Base-by-base conservation (phyloP, 2,888 invertebrate genomes). In the Megamerina dolium region DNA sequence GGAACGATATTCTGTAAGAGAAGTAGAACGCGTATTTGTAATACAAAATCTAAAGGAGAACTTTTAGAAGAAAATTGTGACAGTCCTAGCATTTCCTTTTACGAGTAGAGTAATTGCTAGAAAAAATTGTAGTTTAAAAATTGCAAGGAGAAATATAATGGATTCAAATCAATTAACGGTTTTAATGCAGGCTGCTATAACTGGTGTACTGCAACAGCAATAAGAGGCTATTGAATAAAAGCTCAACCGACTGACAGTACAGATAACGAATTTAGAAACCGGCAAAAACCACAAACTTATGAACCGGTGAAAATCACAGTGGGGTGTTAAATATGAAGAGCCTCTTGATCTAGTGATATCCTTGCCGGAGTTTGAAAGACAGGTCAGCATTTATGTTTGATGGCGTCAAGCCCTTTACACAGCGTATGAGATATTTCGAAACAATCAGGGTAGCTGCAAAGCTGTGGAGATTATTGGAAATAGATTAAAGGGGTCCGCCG, bases 401-500 rank as follows among this genome's bases (percentile, higher is more conserved):
- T 34, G 34, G 27, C 33, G 34, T 5, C 41, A 41, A 34, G 34
- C 34, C 14, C 18, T 18, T 16, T 29, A 41, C 29, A 34, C 18
- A 17, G 41, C 34, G 6, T 35, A 35, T 9, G 30, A 29, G 16
- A n/a, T 30, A 20, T 34, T 34, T 27, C 12, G 12, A n/a, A n/a
- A 20, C 3, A 34, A 29, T 27, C 27, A n/a, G 3, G 27, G 20
- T 10, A 37, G 37, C 19, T 29, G 14, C 4, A 17, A 19, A n/a
- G 13, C 17, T 20, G 5, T 35, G 35, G 35, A 4, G 20, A 10
- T 20, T 13, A 42, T 50, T 10, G 19, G 45, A 21, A 48, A 48
- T 20, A 51, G 44, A n/a, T 14, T 48, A 1, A 12, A 17, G 1
- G 46, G 38, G 4, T 18, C 45, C 10, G 48, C 49, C 1, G 44